These are phyloP conservation scores for Dastarcus helophoroides DNA, from an alignment of 2,888 invertebrate species.

Conservation along the genomic window DNA sequence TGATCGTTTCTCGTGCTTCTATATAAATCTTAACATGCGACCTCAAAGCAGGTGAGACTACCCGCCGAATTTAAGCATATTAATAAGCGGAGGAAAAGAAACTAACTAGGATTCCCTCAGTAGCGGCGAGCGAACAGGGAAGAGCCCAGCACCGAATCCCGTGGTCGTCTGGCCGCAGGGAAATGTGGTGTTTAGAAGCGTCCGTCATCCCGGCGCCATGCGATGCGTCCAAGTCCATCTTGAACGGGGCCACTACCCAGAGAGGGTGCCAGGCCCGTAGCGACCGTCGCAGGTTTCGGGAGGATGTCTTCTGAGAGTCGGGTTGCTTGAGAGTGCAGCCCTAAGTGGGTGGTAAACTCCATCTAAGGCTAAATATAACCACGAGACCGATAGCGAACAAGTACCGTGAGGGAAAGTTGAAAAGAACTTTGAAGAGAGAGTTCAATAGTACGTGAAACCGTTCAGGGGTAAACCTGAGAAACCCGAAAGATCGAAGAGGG, in stretches of 20 bases:
- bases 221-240: conserved; percentile 40
- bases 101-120: conserved; percentile 49
- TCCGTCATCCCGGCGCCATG: conserved; percentile 27
- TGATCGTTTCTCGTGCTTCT: too few species aligned
- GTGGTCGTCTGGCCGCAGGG: conserved; percentile 28
- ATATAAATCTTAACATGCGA: too few species aligned
- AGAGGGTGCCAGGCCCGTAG: conserved; percentile 46
- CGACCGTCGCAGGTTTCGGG: conserved; percentile 25
- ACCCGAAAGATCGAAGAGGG: conserved; percentile 25
- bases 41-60: conserved; percentile 16
- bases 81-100: conserved; percentile 52
- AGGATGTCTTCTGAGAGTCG: conserved; percentile 39
- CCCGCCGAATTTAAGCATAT: conserved; percentile 44
- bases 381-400: conserved; percentile 51
- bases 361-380: conserved; percentile 44
- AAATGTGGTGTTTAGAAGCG: conserved; percentile 40
- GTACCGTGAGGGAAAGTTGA: conserved; percentile 38
- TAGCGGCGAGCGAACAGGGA: conserved; percentile 51
- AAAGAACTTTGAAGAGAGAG: conserved; percentile 35
- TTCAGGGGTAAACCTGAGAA: conserved; percentile 28
- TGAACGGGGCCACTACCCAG: conserved; percentile 41
- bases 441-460: conserved; percentile 43
- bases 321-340: conserved; percentile 48
- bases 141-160: conserved; percentile 43
- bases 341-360: conserved; percentile 46